Percentiles rank a stretch among this genome's conserved stretches.
phyloP scores from a whole-genome alignment of 1,140 invertebrate genomes.

The Planococcus citri region DNA sequence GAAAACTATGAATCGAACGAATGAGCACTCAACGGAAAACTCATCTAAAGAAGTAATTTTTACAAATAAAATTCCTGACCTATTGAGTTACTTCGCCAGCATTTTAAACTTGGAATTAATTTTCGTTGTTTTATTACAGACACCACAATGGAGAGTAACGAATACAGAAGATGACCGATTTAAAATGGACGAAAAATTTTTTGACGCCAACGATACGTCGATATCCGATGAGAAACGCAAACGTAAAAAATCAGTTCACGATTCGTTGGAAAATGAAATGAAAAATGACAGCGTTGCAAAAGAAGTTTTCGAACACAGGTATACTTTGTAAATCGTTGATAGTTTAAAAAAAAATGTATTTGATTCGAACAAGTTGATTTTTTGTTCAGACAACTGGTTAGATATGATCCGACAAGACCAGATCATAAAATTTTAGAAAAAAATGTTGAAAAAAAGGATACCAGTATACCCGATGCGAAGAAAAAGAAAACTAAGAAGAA shows the following conservation, averaged over 20 bases:
- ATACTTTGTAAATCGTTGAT: too few relatives aligned
- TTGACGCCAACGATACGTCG: neutral
- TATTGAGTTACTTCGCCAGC: too few relatives aligned
- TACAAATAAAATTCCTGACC: too few relatives aligned
- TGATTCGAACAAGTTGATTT: neutral
- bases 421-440: constrained; percentile 6
- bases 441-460: neutral
- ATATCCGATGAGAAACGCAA: neutral
- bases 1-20: too few relatives aligned
- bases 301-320: neutral
- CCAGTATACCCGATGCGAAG: neutral
- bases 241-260: neutral
- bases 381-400: neutral
- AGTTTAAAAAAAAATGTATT: neutral
- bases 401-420: neutral
- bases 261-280: neutral
- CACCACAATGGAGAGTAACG: too few relatives aligned
- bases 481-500: constrained; percentile 1
- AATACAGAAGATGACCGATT: neutral
- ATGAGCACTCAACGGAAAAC: too few relatives aligned
- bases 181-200: neutral
- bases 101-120: too few relatives aligned
- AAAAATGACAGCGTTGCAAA: neutral
- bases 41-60: too few relatives aligned
- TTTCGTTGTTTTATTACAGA: too few relatives aligned